Percentiles rank a stretch among this genome's conserved stretches.
These are phyloP conservation scores for Chrysaora quinquecirrha DNA, from an alignment of 30 jellyfish, hydroid and myxozoan species.

Conservation along the genomic window DNA sequence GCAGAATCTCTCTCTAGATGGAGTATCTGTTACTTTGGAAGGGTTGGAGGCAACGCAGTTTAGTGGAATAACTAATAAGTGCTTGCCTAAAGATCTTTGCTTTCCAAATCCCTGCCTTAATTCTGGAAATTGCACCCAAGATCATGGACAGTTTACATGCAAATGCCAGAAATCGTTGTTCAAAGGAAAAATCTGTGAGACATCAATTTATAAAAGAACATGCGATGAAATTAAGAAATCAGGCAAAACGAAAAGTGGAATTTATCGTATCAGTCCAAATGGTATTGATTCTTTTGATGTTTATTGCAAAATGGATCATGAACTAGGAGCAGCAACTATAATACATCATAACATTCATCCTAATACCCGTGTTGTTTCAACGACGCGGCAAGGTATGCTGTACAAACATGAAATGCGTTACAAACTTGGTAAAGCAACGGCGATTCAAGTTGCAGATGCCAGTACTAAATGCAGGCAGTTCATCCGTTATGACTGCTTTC, in stretches of 20 bases:
- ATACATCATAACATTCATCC: slow-evolving; percentile 57
- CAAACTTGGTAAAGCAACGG: slow-evolving; percentile 39
- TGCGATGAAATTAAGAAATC: slow-evolving; percentile 69
- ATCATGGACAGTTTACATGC: slow-evolving; percentile 61
- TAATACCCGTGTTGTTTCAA: slow-evolving; percentile 62
- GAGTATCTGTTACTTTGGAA: slow-evolving; percentile 39
- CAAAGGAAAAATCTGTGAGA: slow-evolving; percentile 64
- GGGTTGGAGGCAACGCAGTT: slow-evolving; percentile 21
- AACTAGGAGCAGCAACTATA: slow-evolving; percentile 82
- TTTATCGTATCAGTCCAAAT: slow-evolving; percentile 73
- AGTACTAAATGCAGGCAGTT: slow-evolving; percentile 86
- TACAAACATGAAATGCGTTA: slow-evolving; percentile 66
- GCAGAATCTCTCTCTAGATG: slow-evolving; percentile 58
- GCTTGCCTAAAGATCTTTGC: slow-evolving; percentile 81
- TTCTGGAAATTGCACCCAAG: slow-evolving; percentile 79
- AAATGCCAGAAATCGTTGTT: slow-evolving; percentile 63
- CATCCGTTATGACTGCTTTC: slow-evolving; percentile 85
- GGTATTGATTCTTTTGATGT: slow-evolving; percentile 73
- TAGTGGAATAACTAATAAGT: slow-evolving; percentile 54
- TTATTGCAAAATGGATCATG: slow-evolving; percentile 79
- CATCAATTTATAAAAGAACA: slow-evolving; percentile 64
- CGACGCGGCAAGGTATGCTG: slow-evolving; percentile 32
- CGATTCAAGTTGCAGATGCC: slow-evolving; percentile 66
- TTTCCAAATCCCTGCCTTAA: slow-evolving; percentile 91
- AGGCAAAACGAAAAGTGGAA: slow-evolving; percentile 67